A percentile compares a stretch with the other conserved stretches of the same genome.
These are phyloP conservation scores for Hippasteria phrygiana DNA, from an alignment of 53 echinoderm and acorn worm genomes.

Conservation along the genomic window DNA sequence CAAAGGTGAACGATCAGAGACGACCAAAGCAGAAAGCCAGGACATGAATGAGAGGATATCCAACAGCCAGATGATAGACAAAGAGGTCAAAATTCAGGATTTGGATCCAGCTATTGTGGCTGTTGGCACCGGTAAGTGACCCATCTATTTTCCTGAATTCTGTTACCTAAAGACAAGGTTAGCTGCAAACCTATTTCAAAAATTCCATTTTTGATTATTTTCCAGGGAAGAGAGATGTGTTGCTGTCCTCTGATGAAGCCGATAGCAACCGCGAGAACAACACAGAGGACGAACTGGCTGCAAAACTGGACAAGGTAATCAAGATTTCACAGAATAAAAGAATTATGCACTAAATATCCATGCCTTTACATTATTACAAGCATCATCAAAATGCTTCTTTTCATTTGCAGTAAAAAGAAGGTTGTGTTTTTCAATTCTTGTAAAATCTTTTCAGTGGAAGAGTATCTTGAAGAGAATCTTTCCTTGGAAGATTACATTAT, in stretches of 20 bases:
- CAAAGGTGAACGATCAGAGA: constrained; percentile 18
- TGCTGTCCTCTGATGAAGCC: constrained; percentile 68
- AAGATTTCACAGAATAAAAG: too few relatives aligned
- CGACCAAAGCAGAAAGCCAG: neutral
- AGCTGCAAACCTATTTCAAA: too few relatives aligned
- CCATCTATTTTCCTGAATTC: neutral
- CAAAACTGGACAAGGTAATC: constrained; percentile 77
- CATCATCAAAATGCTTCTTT: too few relatives aligned
- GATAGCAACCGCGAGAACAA: constrained; percentile 25
- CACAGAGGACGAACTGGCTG: constrained; percentile 74
- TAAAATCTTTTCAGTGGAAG: too few relatives aligned
- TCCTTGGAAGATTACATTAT: too few relatives aligned
- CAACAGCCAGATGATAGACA: constrained; percentile 6
- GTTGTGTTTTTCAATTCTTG: too few relatives aligned
- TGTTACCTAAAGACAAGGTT: too few relatives aligned
- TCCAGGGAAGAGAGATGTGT: constrained; percentile 49
- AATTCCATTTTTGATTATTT: too few relatives aligned
- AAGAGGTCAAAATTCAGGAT: constrained; percentile 69
- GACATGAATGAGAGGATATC: constrained; percentile 15
- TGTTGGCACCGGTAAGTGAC: constrained; percentile 68
- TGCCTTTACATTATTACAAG: too few relatives aligned
- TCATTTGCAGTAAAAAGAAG: too few relatives aligned
- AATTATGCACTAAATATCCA: too few relatives aligned
- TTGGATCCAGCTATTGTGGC: constrained; percentile 82
- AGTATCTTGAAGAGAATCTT: too few relatives aligned